Base-by-base conservation (phyloP, 23 tunicate genomes). In the Ciona savignyi region DNA sequence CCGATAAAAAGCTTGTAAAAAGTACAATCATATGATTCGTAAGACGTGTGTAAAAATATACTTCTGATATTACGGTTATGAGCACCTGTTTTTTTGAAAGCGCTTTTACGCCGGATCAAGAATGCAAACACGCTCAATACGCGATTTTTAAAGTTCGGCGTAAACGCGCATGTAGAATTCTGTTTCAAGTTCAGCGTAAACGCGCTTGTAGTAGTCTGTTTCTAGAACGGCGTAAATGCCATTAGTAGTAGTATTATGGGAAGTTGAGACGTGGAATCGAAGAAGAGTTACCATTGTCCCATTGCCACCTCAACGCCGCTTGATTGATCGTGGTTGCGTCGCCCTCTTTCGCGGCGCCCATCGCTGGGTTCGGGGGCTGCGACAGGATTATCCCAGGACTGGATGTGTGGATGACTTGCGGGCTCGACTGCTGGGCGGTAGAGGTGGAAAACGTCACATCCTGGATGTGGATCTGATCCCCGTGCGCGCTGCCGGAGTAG, bases 241-340 rank as follows among this genome's bases (percentile, higher is more conserved):
- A n/a, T n/a, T n/a, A n/a, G n/a, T n/a, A n/a, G n/a, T n/a, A 23
- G 20, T 22, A 4, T 85, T 68, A 89, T 11, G 96, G 96, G 51
- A 78, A 89, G 68, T 89, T 83, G 0, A 89, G 70, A 28, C 96
- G 63, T 1, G 96, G 89, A 6, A 76, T 77, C 1, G 89, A 77
- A 0, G 95, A 79, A 33, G 82, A 88, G 15, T 42, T 42, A 6
- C 56, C 56, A 15, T 15, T 42, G 63, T 89, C 96, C 96, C 96
- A 89, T 69, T 89, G 96, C 96, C 96, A 89, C 2, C 81, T 60
- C 27, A 89, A 64, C 4, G 89, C 96, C 15, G 85, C 81, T 75
- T 83, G 89, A 66, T 89, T 89, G 63, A 89, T 89, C 25, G 96
- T 89, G 56, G 56, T 6, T 42, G 56, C 15, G 56, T 15, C 56